Conservation (phyloP, 2,113 vertebrate species). For the Mus spicilegus region DNA sequence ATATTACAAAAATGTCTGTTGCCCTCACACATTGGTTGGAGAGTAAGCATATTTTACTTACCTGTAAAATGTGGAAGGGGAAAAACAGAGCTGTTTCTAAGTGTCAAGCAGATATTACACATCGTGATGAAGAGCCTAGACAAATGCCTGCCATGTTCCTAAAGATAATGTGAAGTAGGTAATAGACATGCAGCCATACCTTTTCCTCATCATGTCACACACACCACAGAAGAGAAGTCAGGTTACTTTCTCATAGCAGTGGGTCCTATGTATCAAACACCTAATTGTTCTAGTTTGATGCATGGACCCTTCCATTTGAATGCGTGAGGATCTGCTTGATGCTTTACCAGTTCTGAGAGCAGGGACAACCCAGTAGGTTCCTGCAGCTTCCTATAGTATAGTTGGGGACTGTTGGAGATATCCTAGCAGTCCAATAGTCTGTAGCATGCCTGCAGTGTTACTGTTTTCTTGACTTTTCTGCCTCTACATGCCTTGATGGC, state of each 20-base stretch:
- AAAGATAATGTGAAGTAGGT: not conserved
- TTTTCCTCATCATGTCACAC: not conserved
- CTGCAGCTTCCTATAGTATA: not conserved
- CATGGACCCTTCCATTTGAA: not conserved
- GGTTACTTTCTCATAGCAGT: no score
- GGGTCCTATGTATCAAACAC: not conserved
- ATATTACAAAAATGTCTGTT: not conserved
- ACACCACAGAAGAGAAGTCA: not conserved
- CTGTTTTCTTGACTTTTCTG: not conserved
- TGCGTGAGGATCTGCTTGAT: not conserved
- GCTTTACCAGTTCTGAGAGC: constrained; percentile 8
- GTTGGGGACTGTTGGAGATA: not conserved
- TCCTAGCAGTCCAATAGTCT: constrained; percentile 7
- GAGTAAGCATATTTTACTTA: constrained; percentile 23
- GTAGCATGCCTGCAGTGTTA: not conserved
- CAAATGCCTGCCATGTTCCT: not conserved
- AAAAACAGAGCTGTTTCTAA: constrained; percentile 9
- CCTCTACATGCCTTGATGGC: not conserved
- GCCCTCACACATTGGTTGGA: constrained; percentile 47
- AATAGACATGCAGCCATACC: not conserved
- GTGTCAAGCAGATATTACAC: not conserved
- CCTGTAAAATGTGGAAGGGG: constrained; percentile 50
- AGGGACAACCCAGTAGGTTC: not conserved
- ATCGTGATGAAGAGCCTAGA: constrained; percentile 27
- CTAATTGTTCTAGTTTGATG: not conserved